A percentile compares a stretch with the other conserved stretches of the same genome.
phyloP scores from a whole-genome alignment of 2,113 vertebrate genomes.

The Antennarius striatus region DNA sequence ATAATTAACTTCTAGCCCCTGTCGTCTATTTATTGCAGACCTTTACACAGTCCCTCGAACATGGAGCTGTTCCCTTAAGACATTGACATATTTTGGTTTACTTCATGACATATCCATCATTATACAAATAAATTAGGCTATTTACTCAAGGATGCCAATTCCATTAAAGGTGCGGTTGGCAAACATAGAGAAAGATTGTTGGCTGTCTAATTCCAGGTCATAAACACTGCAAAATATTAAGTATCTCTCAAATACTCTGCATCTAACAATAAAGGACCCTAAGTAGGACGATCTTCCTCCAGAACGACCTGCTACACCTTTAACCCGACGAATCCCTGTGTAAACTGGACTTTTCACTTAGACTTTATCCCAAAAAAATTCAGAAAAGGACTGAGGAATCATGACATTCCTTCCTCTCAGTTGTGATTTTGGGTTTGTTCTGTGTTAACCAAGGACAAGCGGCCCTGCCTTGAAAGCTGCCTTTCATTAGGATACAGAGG shows the following conservation, averaged over 20 bases:
- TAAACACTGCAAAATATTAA: too few relatives aligned
- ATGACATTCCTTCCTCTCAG: neutral
- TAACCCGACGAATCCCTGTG: neutral
- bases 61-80: too few relatives aligned
- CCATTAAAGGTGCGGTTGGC: too few relatives aligned
- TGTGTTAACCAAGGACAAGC: slow-evolving; percentile 36
- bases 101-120: neutral
- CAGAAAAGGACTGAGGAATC: slow-evolving; percentile 9
- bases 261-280: too few relatives aligned
- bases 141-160: too few relatives aligned
- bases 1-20: too few relatives aligned
- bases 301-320: neutral
- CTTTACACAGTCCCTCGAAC: too few relatives aligned
- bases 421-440: slow-evolving; percentile 1
- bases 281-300: too few relatives aligned
- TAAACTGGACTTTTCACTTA: slow-evolving; percentile 17
- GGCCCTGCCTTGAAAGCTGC: slow-evolving; percentile 38
- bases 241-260: too few relatives aligned
- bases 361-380: slow-evolving; percentile 22
- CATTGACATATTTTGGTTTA: neutral
- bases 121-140: neutral
- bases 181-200: too few relatives aligned
- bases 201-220: too few relatives aligned
- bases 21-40: too few relatives aligned
- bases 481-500: slow-evolving; percentile 41